A percentile compares a stretch with the other conserved stretches of the same genome.
Evolutionary conservation across 37 sponge, comb jelly and placozoan species (phyloP).

Genomic region (Beroe ovata): DNA sequence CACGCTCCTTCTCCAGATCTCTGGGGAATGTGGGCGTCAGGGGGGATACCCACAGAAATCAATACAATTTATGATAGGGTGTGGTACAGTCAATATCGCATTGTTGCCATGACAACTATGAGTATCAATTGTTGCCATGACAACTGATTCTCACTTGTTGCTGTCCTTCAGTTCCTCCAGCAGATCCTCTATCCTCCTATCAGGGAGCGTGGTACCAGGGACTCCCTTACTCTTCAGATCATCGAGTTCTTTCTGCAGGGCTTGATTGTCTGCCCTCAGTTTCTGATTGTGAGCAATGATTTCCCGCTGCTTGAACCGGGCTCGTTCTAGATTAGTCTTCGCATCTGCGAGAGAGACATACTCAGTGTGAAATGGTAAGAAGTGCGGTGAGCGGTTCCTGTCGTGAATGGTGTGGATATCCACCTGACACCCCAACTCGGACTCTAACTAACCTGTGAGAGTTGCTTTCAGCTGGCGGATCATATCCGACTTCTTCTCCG

Average conservation of each 20-base stretch:
- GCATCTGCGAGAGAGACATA: slow-evolving; percentile 25
- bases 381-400: too few species aligned
- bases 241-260: slow-evolving; percentile 35
- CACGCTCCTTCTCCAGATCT: slow-evolving; percentile 63
- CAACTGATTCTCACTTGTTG: too few species aligned
- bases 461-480: slow-evolving; percentile 58
- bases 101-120: too few species aligned
- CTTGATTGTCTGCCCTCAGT: slow-evolving; percentile 53
- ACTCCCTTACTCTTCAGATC: slow-evolving; percentile 47
- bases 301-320: slow-evolving; percentile 62
- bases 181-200: slow-evolving; percentile 55
- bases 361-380: too few species aligned
- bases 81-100: too few species aligned
- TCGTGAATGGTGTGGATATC: too few species aligned
- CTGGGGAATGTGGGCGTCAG: neutral
- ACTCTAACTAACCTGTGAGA: slow-evolving; percentile 37
- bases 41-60: too few species aligned
- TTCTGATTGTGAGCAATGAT: slow-evolving; percentile 39
- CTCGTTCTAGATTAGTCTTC: slow-evolving; percentile 56
- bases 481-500: slow-evolving; percentile 58
- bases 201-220: neutral
- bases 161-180: slow-evolving; percentile 56
- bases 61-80: too few species aligned
- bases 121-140: too few species aligned
- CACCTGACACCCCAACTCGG: too few species aligned